Evolutionary conservation across 2,113 vertebrate species (phyloP), one percentile per base, ranked within the genome.

Genomic region (Chaetorhynchus papuensis): DNA sequence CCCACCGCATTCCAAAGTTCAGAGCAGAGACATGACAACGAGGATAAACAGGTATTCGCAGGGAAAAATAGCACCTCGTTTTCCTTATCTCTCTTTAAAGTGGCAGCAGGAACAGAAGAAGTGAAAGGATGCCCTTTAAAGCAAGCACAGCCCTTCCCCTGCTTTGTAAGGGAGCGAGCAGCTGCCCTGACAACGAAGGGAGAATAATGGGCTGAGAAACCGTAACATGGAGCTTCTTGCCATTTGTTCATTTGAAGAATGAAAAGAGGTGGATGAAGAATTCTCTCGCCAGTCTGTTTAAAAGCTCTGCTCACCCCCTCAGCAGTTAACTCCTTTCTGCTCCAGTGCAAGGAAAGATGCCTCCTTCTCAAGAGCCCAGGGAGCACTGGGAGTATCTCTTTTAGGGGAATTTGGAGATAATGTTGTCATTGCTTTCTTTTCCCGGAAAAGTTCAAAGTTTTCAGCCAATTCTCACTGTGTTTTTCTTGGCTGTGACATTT

Each of bases 331-430:
- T 63, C 87, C 47, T 76, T 3, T 35, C 47, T 54, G 69, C 4
- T 44, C 31, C 68, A 23, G 66, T 1, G 17, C 50, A 18, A 57
- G 42, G 26, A 31, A 11, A 33, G 65, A 8, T 3, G 24, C 27
- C 42, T 81, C 50, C 44, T 49, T 5, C 74, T 15, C 39, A 1
- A 6, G 44, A n/a, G n/a, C 12, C 35, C 35, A 4, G 23, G 10
- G 33, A 47, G 37, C 49, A 1, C 0, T 1, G 39, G n/a, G 10
- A 44, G n/a, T 5, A 4, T 7, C 14, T 10, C 56, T 24, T 75
- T 63, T 28, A 24, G 13, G 5, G 54, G 54, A 68, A 45, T 47
- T 68, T 81, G 65, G 27, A 24, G 24, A 35, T 57, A 60, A 76
- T 19, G 21, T 9, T 39, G 52, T 87, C 5, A 54, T 52, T 81